Base-by-base conservation (phyloP, 2,113 vertebrate genomes). In the Myotis brandtii region DNA sequence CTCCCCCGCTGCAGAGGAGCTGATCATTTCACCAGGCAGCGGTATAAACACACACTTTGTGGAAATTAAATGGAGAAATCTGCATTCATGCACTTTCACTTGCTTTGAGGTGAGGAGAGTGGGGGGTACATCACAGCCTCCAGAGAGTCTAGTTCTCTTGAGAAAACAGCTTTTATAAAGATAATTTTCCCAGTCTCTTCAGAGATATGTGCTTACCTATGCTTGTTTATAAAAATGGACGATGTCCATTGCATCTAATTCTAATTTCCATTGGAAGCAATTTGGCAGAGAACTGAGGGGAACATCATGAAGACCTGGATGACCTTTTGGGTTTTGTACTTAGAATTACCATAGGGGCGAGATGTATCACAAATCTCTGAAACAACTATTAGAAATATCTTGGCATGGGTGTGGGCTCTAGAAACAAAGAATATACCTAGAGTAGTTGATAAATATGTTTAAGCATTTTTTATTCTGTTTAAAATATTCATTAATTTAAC, bases 11-110 rank as follows among this genome's bases (percentile, higher is more conserved):
- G 89, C 91, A 97, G 30, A 77, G 32, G 48, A 43, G 64, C 79
- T 97, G 96, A 94, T 97, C 95, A 93, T 95, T 97, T 96, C 96
- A 97, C 93, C 95, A 96, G 94, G 56, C 62, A 50, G 88, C 83
- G 56, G 70, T 40, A 96, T 48, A 90, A 82, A 80, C 59, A 89
- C 76, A 85, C 89, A 77, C 40, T 96, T 30, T 4, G 86, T 85
- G 93, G 86, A 92, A 96, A 97, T 94, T 81, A 93, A 93, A 89
- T n/a, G 67, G 93, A 48, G 85, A 86, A 90, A 85, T 62, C 83
- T 89, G 59, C 46, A 64, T 93, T 73, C 43, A 34, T 77, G 27
- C 5, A 93, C 80, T 77, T 79, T 94, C 56, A 23, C 18, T 84
- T 25, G 3, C 64, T 48, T 69, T 66, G 52, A 21, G 16, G 30